Evolutionary conservation across 2,797 vertebrate species (phyloP), one percentile per base, ranked within the genome.

Genomic region (Hyperoplus lanceolatus): DNA sequence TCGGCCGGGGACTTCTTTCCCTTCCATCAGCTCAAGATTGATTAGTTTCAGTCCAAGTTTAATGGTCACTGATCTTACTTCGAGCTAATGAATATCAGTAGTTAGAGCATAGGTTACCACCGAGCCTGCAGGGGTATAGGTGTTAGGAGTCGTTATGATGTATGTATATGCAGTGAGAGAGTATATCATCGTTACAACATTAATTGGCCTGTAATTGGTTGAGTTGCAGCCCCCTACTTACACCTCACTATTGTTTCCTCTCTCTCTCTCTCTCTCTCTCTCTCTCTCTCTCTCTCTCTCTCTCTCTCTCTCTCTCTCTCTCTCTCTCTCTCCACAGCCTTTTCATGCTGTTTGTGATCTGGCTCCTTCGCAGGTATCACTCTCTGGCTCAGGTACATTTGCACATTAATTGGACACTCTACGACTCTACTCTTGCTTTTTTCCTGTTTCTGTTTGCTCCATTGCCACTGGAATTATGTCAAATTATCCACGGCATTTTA

Each of bases 321-420:
- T n/a, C n/a, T 75, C 11, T 71, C 57, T 81, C 55, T 84, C 75
- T 89, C 70, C 59, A 46, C 91, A 96, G 96, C 79, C 66, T 96
- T 83, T 96, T 96, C 89, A 97, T 97, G 96, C 93, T 97, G 83
- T 93, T 95, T 91, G 94, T 93, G 61, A 97, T 97, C 90, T 96
- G 96, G 96, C 89, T 97, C 80, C 95, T 96, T 69, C 95, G 96
- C 65, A 92, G 96, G 84, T 95, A 96, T 94, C 96, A 96, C 92
- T 96, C 96, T 75, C 83, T 96, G 93, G 95, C 96, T 77, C 96
- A 97, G 95, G 95, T 96, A 96, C 87, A 82, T 77, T 66, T 69
- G 8, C 61, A 62, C 79, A 9, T 36, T 15, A 3, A 41, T 43
- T 29, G 49, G 45, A 21, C 56, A 48, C 7, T 70, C 68, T 71